phyloP scores from a whole-genome alignment of 1,140 invertebrate genomes.

The Anagrus nilaparvatae region DNA sequence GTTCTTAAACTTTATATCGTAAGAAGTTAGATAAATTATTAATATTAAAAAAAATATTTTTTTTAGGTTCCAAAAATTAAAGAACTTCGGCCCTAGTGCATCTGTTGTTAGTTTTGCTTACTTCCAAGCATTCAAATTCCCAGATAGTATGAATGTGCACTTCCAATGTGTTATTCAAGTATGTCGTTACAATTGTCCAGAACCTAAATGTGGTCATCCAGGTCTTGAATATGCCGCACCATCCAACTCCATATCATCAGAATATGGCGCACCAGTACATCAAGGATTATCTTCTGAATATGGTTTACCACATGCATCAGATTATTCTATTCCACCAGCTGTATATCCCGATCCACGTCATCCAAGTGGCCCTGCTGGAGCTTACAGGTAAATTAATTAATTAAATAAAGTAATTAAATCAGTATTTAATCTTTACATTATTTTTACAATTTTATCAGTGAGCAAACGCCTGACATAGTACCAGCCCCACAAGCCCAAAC shows the following conservation, averaged over 20 bases:
- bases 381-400: conserved; percentile 45
- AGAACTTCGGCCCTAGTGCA: conserved; percentile 88
- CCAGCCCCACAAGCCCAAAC: conserved; percentile 67
- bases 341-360: conserved; percentile 75
- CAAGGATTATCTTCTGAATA: conserved; percentile 54
- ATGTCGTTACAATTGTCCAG: conserved; percentile 85
- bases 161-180: conserved; percentile 96
- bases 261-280: conserved; percentile 55
- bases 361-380: conserved; percentile 66
- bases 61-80: conserved; percentile 86
- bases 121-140: conserved; percentile 95
- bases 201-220: conserved; percentile 70
- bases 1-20: too few relatives aligned
- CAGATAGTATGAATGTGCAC: conserved; percentile 93
- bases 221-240: conserved; percentile 63
- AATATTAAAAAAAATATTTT: too few relatives aligned
- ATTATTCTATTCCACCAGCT: conserved; percentile 65
- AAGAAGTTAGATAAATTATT: too few relatives aligned
- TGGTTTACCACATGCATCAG: conserved; percentile 52
- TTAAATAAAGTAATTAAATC: not conserved
- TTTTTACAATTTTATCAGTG: conserved; percentile 41
- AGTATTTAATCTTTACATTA: not conserved
- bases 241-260: conserved; percentile 47
- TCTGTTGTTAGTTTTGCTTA: conserved; percentile 90
- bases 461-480: conserved; percentile 68